Conservation (phyloP, 2,797 vertebrate genomes). For the Linurgus olivaceus region DNA sequence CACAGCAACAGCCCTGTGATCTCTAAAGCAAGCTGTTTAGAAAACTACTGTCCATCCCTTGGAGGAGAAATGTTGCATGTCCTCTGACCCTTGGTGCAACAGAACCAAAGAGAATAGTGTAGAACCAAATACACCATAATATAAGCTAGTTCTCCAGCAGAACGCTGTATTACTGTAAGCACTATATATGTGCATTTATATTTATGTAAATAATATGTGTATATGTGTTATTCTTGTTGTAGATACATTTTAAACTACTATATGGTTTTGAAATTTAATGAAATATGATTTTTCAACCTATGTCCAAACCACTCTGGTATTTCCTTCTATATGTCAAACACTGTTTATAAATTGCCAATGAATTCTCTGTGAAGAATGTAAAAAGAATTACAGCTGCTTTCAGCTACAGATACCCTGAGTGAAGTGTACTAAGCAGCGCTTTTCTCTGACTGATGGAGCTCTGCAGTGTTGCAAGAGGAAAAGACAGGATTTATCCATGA, state of each 20-base stretch:
- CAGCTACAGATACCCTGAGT: not conserved
- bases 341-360: conserved; percentile 18
- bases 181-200: not conserved
- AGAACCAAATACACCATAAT: not conserved
- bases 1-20: not conserved
- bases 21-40: not conserved
- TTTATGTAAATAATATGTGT: not conserved
- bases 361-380: not conserved
- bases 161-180: not conserved
- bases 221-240: not conserved
- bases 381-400: not conserved
- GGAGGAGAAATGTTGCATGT: not conserved
- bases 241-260: not conserved
- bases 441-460: not conserved
- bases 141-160: not conserved
- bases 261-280: not conserved
- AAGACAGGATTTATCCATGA: not conserved
- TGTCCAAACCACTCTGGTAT: not conserved
- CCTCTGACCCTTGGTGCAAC: not conserved
- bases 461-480: not conserved
- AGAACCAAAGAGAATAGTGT: not conserved
- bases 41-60: not conserved
- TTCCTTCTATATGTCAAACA: not conserved
- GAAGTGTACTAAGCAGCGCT: not conserved
- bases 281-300: not conserved